Base-by-base conservation (phyloP, 2,797 vertebrate species). In the Macropus fuliginosus region DNA sequence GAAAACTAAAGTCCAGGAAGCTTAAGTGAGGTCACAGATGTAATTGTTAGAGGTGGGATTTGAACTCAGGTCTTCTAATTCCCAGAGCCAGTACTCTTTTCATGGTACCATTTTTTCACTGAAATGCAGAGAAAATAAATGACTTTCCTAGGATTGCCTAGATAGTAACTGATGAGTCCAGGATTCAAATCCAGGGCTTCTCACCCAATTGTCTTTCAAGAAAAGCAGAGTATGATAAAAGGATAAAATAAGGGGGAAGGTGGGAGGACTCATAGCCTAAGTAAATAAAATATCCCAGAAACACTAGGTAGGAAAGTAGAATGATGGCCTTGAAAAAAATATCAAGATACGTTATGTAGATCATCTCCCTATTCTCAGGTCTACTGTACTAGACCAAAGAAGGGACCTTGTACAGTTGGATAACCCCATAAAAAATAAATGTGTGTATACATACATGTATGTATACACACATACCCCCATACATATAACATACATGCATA, bases 201-300 rank as follows among this genome's bases (percentile, higher is more conserved):
- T 34, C 31, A 66, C 31, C 59, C 74, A 87, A n/a, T 40, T 81
- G 40, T 81, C 40, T 87, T 87, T 87, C 10, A 87, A 50, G 74
- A 46, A 87, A 27, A 40, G 34, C 27, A 74, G 90, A 81, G 74
- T 40, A n/a, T 18, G 4, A 74, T 40, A 66, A n/a, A 74, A 94
- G 16, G 1, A 54, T 57, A 87, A 87, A 16, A 54, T 18, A 27
- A 40, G 21, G 66, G 27, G 24, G 29, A 54, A 54, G 56, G 52
- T 52, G 54, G 95, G n/a, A 96, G 55, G 28, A 92, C 34, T 46
- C 52, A 92, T 12, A 81, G 16, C 55, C 90, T 0, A 50, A 87
- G 31, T 8, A 96, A 95, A 57, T 66, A 91, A 91, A 34, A 95
- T 94, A 96, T 95, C 29, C 92, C 34, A 34, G 31, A 50, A 56